Conservation (phyloP, 1,140 invertebrate species). For the Marisa cornuarietis region DNA sequence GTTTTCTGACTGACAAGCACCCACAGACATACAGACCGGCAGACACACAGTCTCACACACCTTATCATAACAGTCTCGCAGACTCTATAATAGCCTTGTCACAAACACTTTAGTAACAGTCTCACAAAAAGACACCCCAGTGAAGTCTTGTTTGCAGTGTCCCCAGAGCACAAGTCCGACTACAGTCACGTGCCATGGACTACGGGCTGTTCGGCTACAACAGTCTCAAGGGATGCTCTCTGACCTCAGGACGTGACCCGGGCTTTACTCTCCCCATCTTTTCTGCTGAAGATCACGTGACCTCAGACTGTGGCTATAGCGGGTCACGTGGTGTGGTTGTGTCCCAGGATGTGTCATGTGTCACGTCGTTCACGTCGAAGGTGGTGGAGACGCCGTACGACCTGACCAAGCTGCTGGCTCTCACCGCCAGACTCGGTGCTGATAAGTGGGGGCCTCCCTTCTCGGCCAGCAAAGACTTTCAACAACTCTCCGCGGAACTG, state of each 20-base stretch:
- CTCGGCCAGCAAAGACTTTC: not conserved
- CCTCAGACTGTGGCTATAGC: too few species aligned
- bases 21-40: too few species aligned
- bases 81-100: too few species aligned
- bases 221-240: conserved; percentile 26
- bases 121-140: too few species aligned
- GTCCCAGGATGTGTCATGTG: not conserved
- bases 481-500: too few species aligned
- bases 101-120: too few species aligned
- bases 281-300: not conserved
- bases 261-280: conserved; percentile 36
- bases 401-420: not conserved
- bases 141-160: too few species aligned
- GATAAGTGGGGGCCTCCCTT: not conserved
- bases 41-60: too few species aligned
- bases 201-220: conserved; percentile 33
- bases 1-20: too few species aligned
- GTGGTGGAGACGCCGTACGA: not conserved
- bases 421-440: not conserved
- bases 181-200: not conserved
- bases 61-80: too few species aligned
- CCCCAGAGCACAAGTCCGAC: too few species aligned
- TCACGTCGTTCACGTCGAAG: not conserved
- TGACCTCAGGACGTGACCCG: conserved; percentile 28
- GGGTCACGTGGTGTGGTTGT: too few species aligned